Percentiles rank a stretch among this genome's conserved stretches.
Conservation (phyloP, 37 sponge, comb jelly and placozoan genomes). For the Halichondria panicea region DNA sequence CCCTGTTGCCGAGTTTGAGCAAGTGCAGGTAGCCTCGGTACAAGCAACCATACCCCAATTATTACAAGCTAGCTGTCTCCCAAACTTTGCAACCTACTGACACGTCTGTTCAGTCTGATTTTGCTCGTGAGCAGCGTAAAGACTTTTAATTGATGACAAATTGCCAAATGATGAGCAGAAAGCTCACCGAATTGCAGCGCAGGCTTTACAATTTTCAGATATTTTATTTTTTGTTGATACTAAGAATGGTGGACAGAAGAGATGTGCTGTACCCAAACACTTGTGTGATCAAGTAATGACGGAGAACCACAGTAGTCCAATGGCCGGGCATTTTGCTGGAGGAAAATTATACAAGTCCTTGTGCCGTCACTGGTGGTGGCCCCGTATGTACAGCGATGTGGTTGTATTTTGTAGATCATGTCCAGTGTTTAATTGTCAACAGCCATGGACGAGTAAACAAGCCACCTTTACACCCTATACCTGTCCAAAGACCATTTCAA, state of each 20-base stretch:
- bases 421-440: slow-evolving; percentile 54
- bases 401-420: slow-evolving; percentile 21
- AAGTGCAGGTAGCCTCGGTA: no score
- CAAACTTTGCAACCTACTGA: no score
- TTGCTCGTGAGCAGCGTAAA: slow-evolving; percentile 46
- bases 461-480: slow-evolving; percentile 66
- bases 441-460: not conserved
- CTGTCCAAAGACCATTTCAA: slow-evolving; percentile 54
- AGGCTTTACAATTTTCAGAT: slow-evolving; percentile 15
- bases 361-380: slow-evolving; percentile 49
- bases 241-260: slow-evolving; percentile 27
- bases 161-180: slow-evolving; percentile 35
- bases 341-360: slow-evolving; percentile 23
- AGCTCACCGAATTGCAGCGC: slow-evolving; percentile 12
- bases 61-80: no score
- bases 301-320: slow-evolving; percentile 44
- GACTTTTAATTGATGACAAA: slow-evolving; percentile 20
- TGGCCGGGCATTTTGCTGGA: slow-evolving; percentile 68
- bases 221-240: slow-evolving; percentile 47
- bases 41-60: no score
- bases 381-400: slow-evolving; percentile 48
- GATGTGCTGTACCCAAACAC: slow-evolving; percentile 55
- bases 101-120: no score
- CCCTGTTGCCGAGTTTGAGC: no score
- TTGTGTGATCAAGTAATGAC: slow-evolving; percentile 28